Evolutionary conservation across 2,888 invertebrate genomes (phyloP).

Genomic region (Eudasyphora cyanicolor): DNA sequence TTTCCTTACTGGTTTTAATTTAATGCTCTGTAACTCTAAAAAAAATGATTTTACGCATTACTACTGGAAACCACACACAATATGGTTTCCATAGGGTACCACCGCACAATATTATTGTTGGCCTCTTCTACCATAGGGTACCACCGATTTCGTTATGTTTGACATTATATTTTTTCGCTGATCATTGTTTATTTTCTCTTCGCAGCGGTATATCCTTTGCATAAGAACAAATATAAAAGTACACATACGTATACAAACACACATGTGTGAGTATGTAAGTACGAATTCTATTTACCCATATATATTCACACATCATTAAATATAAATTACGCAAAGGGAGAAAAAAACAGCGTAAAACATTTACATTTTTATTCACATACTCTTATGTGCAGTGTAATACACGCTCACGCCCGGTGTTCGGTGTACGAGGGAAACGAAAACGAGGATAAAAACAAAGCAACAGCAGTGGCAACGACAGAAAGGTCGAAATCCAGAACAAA

Average conservation of each 20-base stretch:
- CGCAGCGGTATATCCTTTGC: background rate
- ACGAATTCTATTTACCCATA: slow-evolving; percentile 13
- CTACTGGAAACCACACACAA: no score
- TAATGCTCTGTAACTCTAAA: no score
- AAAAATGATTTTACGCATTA: no score
- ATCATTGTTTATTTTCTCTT: background rate
- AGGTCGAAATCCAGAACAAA: background rate
- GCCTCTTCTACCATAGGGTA: no score
- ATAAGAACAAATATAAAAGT: background rate
- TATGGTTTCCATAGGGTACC: no score
- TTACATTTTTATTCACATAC: background rate
- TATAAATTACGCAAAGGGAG: slow-evolving; percentile 30
- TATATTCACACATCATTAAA: slow-evolving; percentile 38
- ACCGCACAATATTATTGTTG: no score
- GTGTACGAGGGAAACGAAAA: background rate
- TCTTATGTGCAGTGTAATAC: no score
- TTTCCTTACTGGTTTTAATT: no score
- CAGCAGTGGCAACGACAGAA: background rate
- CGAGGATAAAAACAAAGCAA: background rate
- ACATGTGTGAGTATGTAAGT: background rate
- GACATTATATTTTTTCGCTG: no score
- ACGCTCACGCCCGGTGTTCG: background rate
- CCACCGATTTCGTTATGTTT: no score
- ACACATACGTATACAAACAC: background rate
- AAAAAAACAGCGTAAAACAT: background rate